Percentiles rank a stretch among this genome's conserved stretches.
Evolutionary conservation across 2,888 invertebrate species (phyloP).

Genomic region (Macropis europaea): DNA sequence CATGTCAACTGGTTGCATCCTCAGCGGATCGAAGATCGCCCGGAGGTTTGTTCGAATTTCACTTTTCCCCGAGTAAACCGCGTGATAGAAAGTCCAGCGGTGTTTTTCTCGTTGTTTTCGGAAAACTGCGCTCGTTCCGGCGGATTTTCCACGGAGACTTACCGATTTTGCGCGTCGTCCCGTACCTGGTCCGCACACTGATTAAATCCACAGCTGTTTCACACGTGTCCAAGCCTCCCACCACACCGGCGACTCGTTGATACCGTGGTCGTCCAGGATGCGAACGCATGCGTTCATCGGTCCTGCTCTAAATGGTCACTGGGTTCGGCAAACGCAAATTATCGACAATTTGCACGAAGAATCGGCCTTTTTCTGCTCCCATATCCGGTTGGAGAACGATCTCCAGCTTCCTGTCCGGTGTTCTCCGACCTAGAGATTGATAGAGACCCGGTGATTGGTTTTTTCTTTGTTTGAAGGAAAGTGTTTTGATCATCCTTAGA

Average conservation of each 20-base stretch:
- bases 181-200: constrained; percentile 35
- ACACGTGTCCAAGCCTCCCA: constrained; percentile 44
- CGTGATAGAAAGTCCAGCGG: background rate
- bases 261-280: constrained; percentile 34
- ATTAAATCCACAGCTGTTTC: constrained; percentile 53
- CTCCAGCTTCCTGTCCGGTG: background rate
- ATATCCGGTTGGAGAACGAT: background rate
- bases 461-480: too few relatives aligned
- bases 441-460: too few relatives aligned
- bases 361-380: constrained; percentile 1
- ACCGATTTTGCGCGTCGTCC: constrained; percentile 21
- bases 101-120: background rate
- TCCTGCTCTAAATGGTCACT: constrained; percentile 18
- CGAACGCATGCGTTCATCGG: constrained; percentile 57
- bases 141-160: too few relatives aligned
- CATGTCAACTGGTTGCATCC: background rate
- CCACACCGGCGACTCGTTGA: constrained; percentile 8
- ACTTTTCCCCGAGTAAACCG: background rate
- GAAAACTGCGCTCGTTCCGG: too few relatives aligned
- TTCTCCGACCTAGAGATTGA: background rate
- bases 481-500: too few relatives aligned
- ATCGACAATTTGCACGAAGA: constrained; percentile 37
- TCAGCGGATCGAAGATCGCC: too few relatives aligned
- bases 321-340: constrained; percentile 35
- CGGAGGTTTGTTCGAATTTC: background rate